Conservation (phyloP, 2,888 invertebrate genomes). For the Parapristionchus giblindavisi region DNA sequence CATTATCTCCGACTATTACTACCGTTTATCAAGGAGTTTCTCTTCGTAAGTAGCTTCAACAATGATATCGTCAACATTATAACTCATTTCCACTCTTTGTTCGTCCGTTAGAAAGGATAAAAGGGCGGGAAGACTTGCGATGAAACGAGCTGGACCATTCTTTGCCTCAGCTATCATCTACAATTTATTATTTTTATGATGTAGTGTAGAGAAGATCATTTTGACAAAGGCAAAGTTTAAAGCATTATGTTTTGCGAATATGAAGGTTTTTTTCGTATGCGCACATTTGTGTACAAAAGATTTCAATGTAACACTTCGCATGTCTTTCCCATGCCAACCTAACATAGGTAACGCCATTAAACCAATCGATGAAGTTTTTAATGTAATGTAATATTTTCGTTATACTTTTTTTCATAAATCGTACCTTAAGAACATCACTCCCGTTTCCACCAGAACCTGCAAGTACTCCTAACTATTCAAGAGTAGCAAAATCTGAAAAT, state of each 20-base stretch:
- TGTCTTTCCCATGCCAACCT: too few relatives aligned
- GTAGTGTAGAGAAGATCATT: neutral
- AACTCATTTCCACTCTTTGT: constrained; percentile 22
- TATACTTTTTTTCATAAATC: too few relatives aligned
- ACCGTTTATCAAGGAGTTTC: constrained; percentile 1
- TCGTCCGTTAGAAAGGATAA: constrained; percentile 30
- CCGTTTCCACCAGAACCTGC: too few relatives aligned
- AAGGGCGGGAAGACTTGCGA: neutral
- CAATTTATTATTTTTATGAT: neutral
- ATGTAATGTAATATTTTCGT: too few relatives aligned
- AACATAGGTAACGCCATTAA: too few relatives aligned
- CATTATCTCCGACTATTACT: neutral
- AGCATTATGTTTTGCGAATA: neutral
- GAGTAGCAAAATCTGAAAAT: too few relatives aligned
- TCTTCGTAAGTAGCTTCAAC: constrained; percentile 25
- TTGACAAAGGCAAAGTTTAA: neutral
- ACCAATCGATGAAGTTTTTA: too few relatives aligned
- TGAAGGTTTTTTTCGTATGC: neutral
- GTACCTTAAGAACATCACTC: too few relatives aligned
- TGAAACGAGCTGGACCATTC: neutral
- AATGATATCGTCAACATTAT: constrained; percentile 18
- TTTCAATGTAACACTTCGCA: too few relatives aligned
- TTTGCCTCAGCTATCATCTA: constrained; percentile 13
- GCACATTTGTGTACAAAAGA: too few relatives aligned
- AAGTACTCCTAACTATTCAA: too few relatives aligned